Base-by-base conservation (phyloP, 2,888 invertebrate genomes). In the Hoplodrina blanda region DNA sequence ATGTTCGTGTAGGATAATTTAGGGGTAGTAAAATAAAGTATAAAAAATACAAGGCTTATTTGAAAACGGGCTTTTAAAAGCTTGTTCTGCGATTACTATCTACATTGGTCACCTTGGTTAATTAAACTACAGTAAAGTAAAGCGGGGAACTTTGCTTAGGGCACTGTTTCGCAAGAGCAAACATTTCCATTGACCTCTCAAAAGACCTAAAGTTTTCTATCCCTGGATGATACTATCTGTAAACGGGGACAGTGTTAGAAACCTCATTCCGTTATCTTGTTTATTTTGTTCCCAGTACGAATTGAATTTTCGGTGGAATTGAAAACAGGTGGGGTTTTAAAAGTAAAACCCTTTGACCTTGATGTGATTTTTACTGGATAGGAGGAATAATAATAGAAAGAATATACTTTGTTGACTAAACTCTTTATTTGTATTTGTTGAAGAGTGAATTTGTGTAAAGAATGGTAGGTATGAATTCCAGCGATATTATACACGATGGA, bases 161-260 rank as follows among this genome's bases (percentile, higher is more conserved):
- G 10, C 19, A 50, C n/a, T 44, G 5, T 53, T 44, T 25, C 4
- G 0, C 6, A 76, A 67, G 1, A 57, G 7, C 30, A 57, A 71
- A 37, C 7, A 62, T 62, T 52, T 53, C 37, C 19, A 33, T 61
- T 57, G 44, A n/a, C 41, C 41, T 55, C 6, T 54, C n/a, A 33
- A 11, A 30, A 62, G n/a, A 53, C 66, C 52, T 37, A 50, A 59
- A 59, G 81, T 78, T 77, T 37, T 17, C 53, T 1, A 53, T 20
- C 64, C 64, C 78, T 78, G 78, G 1, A 25, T 57, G 76, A 64
- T 67, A 62, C 71, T 67, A 69, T 71, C 70, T 69, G 62, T 70
- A 82, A 84, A 80, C 77, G 75, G 46, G 60, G 46, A 65, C 66
- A 82, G 73, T 82, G 73, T 84, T 76, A 76, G 80, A 70, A 76